Evolutionary conservation across 1,140 invertebrate genomes (phyloP), one percentile per base, ranked within the genome.

Genomic region (Camponotus pennsylvanicus): DNA sequence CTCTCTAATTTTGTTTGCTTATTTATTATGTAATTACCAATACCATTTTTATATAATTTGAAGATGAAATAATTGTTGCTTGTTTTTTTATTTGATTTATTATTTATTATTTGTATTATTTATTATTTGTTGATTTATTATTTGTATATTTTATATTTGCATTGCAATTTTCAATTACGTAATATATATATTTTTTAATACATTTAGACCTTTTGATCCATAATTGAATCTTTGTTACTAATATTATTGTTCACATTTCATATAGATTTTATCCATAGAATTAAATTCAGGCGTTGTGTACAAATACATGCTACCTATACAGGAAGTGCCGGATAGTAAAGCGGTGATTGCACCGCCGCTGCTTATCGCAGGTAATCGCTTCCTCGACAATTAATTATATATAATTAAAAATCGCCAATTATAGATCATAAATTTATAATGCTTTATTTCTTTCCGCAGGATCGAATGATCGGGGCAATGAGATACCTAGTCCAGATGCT

Each of bases 241-340:
- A 82, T 82, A 61, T 61, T 32, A 42, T 71, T 82, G 8, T 82
- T 57, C n/a, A 9, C 11, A 52, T 52, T 15, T 37, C 73, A 45
- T 90, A 98, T 90, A 98, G 97, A 96, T 98, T 79, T 96, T 98
- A 66, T 97, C 97, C 90, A 97, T 98, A 91, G 97, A 98, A 93
- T 95, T 96, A 42, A 98, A 98, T 95, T 97, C 97, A 21, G 98
- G 98, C 2, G 97, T 99, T 82, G 97, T 98, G 93, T 99, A 99
- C 95, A 98, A 98, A 94, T 99, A 98, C 93, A 97, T 98, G 91
- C 69, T 95, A 69, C 93, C 93, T 57, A 79, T 92, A 18, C 91
- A 87, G n/a, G 93, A 93, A 64, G 79, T 88, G 67, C 63, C 83
- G 40, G 89, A 89, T 37, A 88, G 83, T 86, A 92, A 80, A 89